Percentiles rank a stretch among this genome's conserved stretches.
Conservation (phyloP, 1,140 invertebrate genomes). For the Brachionus koreanus region DNA sequence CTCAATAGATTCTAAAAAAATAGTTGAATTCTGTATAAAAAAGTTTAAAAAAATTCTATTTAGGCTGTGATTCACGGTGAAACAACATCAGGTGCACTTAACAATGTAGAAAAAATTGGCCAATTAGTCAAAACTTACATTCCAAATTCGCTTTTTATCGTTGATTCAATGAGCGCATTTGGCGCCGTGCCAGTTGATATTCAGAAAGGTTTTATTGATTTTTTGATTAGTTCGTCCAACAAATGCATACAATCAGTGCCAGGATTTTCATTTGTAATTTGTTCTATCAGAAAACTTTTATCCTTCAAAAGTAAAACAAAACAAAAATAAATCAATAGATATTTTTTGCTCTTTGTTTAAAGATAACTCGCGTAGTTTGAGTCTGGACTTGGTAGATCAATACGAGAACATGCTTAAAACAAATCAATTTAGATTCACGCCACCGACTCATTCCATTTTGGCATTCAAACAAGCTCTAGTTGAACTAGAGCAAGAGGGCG, state of each 20-base stretch:
- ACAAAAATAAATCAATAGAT: background rate
- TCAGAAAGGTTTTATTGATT: constrained; percentile 52
- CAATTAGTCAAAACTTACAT: constrained; percentile 48
- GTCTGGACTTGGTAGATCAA: constrained; percentile 60
- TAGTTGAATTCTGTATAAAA: no score
- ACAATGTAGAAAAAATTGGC: constrained; percentile 58
- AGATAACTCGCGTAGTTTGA: constrained; percentile 57
- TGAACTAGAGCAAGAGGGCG: constrained; percentile 59
- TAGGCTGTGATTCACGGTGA: constrained; percentile 60
- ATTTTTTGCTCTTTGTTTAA: constrained; percentile 34
- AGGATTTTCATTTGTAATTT: constrained; percentile 60
- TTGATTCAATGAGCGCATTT: constrained; percentile 64
- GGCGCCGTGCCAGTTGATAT: constrained; percentile 60
- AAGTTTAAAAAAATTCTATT: background rate
- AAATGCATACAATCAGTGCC: constrained; percentile 63
- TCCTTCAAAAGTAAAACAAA: constrained; percentile 57
- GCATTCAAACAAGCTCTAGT: constrained; percentile 58
- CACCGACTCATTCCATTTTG: constrained; percentile 61
- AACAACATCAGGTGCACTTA: constrained; percentile 61
- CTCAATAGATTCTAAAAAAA: no score
- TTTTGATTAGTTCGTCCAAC: constrained; percentile 61
- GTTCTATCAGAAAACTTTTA: constrained; percentile 51
- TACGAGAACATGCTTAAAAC: constrained; percentile 57
- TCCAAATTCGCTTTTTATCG: constrained; percentile 53
- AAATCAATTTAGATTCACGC: constrained; percentile 62